Percentiles rank a stretch among this genome's conserved stretches.
phyloP scores from a whole-genome alignment of 2,113 vertebrate species.

The Zosterops japonicus region DNA sequence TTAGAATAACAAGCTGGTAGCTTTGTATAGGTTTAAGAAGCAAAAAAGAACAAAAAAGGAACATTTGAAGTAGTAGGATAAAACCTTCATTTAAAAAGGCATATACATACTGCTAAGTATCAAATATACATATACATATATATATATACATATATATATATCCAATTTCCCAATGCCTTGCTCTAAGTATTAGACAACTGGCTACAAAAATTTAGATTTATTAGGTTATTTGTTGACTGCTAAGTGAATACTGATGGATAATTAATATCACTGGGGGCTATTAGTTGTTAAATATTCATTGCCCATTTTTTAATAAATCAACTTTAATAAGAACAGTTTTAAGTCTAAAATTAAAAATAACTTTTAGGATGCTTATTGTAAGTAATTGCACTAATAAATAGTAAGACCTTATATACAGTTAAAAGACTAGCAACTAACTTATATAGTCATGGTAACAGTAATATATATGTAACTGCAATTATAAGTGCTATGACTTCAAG shows the following conservation, averaged over 20 bases:
- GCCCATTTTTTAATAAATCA: neutral
- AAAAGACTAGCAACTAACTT: neutral
- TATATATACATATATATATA: accelerated
- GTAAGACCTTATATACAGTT: neutral
- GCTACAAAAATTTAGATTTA: neutral
- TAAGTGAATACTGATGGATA: neutral
- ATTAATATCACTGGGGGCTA: neutral
- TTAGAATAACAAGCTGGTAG: neutral
- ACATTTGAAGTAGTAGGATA: neutral
- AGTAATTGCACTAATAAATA: neutral
- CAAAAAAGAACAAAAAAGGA: neutral
- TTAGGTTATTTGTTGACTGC: neutral
- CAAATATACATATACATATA: neutral
- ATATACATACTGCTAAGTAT: neutral
- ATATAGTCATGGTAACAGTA: neutral
- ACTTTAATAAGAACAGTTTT: neutral
- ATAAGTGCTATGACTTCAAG: neutral
- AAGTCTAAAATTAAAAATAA: neutral
- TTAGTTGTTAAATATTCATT: neutral
- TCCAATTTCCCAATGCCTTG: neutral
- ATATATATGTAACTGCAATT: neutral
- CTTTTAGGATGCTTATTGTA: neutral
- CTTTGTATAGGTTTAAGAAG: neutral
- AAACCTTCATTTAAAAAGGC: neutral
- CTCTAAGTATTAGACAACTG: neutral